A percentile compares a stretch with the other conserved stretches of the same genome.
These are phyloP conservation scores for Therioaphis trifolii DNA, from an alignment of 2,888 invertebrate genomes.

Conservation along the genomic window DNA sequence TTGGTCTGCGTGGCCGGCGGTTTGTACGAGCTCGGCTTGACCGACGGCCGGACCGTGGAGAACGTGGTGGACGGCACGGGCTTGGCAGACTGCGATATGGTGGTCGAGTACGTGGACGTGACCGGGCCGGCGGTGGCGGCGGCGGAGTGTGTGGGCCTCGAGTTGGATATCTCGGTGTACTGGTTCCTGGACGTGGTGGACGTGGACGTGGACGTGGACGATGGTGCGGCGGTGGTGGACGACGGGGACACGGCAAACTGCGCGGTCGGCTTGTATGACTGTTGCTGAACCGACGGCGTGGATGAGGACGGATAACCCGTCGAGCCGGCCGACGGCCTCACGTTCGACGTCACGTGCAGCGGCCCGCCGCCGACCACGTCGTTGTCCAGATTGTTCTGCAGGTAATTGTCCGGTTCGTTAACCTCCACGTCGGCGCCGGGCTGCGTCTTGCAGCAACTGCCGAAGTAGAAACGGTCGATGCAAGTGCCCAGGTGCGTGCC, in stretches of 20 bases:
- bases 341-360: neutral
- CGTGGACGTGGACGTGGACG: slow-evolving; percentile 56
- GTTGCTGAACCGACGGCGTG: slow-evolving; percentile 61
- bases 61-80: slow-evolving; percentile 45
- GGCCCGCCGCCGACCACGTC: slow-evolving; percentile 11
- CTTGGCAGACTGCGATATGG: slow-evolving; percentile 57
- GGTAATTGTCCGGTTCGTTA: slow-evolving; percentile 71
- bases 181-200: slow-evolving; percentile 52
- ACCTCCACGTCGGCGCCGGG: slow-evolving; percentile 64
- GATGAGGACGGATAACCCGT: no score
- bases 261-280: slow-evolving; percentile 63
- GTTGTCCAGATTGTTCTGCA: slow-evolving; percentile 72
- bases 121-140: slow-evolving; percentile 43
- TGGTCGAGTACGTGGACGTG: slow-evolving; percentile 56
- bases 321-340: no score
- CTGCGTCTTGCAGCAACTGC: slow-evolving; percentile 83
- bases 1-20: slow-evolving; percentile 64
- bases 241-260: slow-evolving; percentile 61
- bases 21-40: slow-evolving; percentile 47
- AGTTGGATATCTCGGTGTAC: slow-evolving; percentile 23
- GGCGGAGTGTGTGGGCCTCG: slow-evolving; percentile 29
- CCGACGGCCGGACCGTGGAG: slow-evolving; percentile 49
- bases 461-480: slow-evolving; percentile 92
- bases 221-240: slow-evolving; percentile 58
- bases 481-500: slow-evolving; percentile 92